Conservation (phyloP, 2,888 invertebrate genomes). For the Sussaba pulchella region DNA sequence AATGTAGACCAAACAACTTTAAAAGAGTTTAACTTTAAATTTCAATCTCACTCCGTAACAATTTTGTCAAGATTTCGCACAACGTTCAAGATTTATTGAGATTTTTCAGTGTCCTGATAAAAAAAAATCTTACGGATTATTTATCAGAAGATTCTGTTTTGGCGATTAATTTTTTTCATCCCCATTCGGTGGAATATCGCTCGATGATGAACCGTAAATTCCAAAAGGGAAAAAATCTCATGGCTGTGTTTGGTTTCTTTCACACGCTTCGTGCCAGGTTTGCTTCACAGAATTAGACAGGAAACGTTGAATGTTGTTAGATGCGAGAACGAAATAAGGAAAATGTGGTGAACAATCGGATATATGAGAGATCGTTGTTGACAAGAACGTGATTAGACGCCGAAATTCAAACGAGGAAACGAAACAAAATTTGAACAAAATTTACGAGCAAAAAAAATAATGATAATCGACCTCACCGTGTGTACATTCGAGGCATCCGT, state of each 20-base stretch:
- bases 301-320: slow-evolving; percentile 48
- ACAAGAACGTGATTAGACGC: slow-evolving; percentile 57
- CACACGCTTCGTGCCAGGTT: slow-evolving; percentile 58
- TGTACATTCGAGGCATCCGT: slow-evolving; percentile 52
- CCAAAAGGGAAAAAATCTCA: slow-evolving; percentile 72
- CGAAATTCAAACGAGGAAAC: slow-evolving; percentile 31
- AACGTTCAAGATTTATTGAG: too few species aligned
- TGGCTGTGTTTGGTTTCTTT: slow-evolving; percentile 75
- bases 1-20: too few species aligned
- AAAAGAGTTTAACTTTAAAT: too few species aligned
- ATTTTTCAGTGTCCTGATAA: not conserved
- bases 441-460: slow-evolving; percentile 18
- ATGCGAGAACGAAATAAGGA: slow-evolving; percentile 15
- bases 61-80: too few species aligned
- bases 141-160: not conserved
- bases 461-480: slow-evolving; percentile 36
- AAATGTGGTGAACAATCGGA: slow-evolving; percentile 22
- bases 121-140: not conserved
- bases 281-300: slow-evolving; percentile 48
- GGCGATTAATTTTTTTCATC: not conserved
- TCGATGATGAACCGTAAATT: slow-evolving; percentile 73
- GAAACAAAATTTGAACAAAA: slow-evolving; percentile 8
- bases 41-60: too few species aligned
- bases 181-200: not conserved
- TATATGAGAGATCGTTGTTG: slow-evolving; percentile 46